Base-by-base conservation (phyloP, 2,888 invertebrate genomes). In the Oscheius sp. region DNA sequence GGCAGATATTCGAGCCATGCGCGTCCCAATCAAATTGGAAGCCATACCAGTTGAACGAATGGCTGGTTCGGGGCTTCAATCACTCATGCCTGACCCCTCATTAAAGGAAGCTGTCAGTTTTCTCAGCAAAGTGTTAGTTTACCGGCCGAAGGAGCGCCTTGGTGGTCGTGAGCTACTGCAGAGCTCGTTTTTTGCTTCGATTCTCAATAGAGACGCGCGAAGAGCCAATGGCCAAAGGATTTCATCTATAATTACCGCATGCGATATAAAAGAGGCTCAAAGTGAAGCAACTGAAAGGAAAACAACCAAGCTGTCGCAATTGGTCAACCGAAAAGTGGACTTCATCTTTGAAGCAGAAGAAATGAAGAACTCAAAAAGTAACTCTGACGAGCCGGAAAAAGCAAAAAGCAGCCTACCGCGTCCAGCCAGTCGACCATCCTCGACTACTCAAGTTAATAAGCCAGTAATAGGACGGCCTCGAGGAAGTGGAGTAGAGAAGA, bases 141-240 rank as follows among this genome's bases (percentile, higher is more conserved):
- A 79, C 66, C 64, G 65, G 8, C 82, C 82, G n/a, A 64, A 74
- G 33, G 72, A 75, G 31, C 65, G 82, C 12, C 70, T 77, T n/a
- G 70, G 73, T 27, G 82, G 82, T 6, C 55, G 70, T 4, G 74
- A 74, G 65, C 72, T 81, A 17, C 71, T 82, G 15, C 23, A 65
- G 8, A 75, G 79, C 52, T 15, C 66, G 3, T 81, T 74, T 53
- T 81, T 81, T 66, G 69, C 73, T n/a, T 53, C 69, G 15, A 70
- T 81, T 31, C 73, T 77, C 10, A 46, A 31, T 1, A 29, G 64
- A 15, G 72, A 67, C 39, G 70, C 67, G 15, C 63, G 53, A 5
- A 53, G 79, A 25, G 42, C 53, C 2, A 78, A 73, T 63, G 79
- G 80, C 5, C 65, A 70, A n/a, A 48, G 65, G 6, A 69, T 81